Evolutionary conservation across 1,140 invertebrate species (phyloP).

Genomic region (Latrodectus geometricus): DNA sequence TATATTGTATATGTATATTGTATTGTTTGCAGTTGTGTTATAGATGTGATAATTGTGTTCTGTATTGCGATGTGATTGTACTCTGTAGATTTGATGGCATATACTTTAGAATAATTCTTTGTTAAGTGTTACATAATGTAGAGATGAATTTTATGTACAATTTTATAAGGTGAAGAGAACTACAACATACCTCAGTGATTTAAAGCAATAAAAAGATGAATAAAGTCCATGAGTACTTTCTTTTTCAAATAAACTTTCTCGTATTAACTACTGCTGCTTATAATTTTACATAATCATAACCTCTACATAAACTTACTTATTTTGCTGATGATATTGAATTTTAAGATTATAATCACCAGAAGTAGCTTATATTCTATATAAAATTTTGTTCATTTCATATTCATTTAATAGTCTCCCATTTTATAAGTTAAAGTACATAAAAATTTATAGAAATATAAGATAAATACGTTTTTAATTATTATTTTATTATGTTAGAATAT

Average conservation of each 20-base stretch:
- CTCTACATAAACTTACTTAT: too few relatives aligned
- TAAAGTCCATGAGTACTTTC: constrained; percentile 1
- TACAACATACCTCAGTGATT: constrained; percentile 62
- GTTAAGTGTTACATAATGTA: constrained; percentile 58
- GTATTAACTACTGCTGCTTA: too few relatives aligned
- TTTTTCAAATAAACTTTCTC: neutral
- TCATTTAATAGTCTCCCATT: too few relatives aligned
- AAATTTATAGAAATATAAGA: too few relatives aligned
- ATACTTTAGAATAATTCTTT: constrained; percentile 41
- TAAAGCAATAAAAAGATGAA: constrained; percentile 61
- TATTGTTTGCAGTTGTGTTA: constrained; percentile 29
- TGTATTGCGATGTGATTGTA: constrained; percentile 57
- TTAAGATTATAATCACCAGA: too few relatives aligned
- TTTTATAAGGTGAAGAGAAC: constrained; percentile 61
- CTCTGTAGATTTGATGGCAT: constrained; percentile 40
- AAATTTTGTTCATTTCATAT: too few relatives aligned
- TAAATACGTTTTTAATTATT: too few relatives aligned
- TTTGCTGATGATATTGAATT: too few relatives aligned
- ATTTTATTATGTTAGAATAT: too few relatives aligned
- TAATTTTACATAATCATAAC: too few relatives aligned
- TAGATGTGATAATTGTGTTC: constrained; percentile 60
- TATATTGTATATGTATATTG: constrained; percentile 55
- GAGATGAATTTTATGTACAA: constrained; percentile 62
- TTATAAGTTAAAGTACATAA: too few relatives aligned
- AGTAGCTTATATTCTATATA: too few relatives aligned